These are phyloP conservation scores for Phalacrocorax aristotelis DNA, from an alignment of 2,113 vertebrate genomes.

Conservation along the genomic window DNA sequence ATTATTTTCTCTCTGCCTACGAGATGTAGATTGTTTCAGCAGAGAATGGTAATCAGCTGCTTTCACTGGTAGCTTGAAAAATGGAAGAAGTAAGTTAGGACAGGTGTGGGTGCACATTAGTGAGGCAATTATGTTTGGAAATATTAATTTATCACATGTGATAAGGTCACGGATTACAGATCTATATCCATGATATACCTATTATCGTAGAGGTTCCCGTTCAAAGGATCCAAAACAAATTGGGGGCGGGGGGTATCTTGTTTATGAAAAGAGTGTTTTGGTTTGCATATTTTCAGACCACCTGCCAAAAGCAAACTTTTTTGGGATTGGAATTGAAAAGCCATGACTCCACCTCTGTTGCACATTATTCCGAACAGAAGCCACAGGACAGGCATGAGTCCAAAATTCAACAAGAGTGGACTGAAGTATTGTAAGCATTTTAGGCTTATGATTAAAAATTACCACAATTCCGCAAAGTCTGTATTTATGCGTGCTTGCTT, in stretches of 20 bases:
- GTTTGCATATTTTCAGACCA: not conserved
- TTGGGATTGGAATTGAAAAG: not conserved
- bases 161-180: conserved; percentile 62
- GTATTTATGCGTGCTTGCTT: not conserved
- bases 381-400: not conserved
- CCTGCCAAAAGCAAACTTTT: not conserved
- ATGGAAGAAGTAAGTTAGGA: conserved; percentile 44
- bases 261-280: not conserved
- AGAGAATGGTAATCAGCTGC: conserved; percentile 23
- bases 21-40: not conserved
- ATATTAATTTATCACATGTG: conserved; percentile 69
- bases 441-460: not conserved
- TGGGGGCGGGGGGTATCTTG: too few relatives aligned
- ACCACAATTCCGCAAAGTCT: not conserved
- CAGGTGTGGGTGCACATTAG: conserved; percentile 71
- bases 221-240: conserved; percentile 16
- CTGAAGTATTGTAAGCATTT: not conserved
- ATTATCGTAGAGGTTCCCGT: conserved; percentile 50
- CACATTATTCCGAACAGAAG: not conserved
- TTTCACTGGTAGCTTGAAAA: conserved; percentile 58
- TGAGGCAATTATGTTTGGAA: conserved; percentile 69
- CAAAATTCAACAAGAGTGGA: not conserved
- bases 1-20: not conserved
- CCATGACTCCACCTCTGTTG: not conserved
- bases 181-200: conserved; percentile 47